Evolutionary conservation across 2,888 invertebrate genomes (phyloP), one percentile per base, ranked within the genome.

Genomic region (Drosophila maculinotata): DNA sequence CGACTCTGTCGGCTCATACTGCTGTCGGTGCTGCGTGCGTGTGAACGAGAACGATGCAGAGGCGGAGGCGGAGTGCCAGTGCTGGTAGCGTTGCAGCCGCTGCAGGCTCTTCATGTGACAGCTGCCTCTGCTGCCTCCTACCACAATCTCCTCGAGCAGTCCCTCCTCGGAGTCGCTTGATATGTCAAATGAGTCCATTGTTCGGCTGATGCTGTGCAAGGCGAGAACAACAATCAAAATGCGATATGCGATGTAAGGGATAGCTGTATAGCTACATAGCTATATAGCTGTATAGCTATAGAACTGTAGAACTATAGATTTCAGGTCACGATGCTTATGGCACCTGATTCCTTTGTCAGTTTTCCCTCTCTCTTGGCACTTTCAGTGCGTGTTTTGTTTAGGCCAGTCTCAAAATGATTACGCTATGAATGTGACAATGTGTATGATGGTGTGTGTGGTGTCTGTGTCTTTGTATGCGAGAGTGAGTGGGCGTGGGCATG

Each of bases 151-250:
- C 76, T 92, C 92, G 74, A 92, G 90, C 56, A 91, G 79, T 39
- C 90, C 91, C 78, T 90, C 90, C 70, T 91, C 91, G 48, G 91
- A 91, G 77, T 91, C 91, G 87, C 91, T 91, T 69, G 90, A 91
- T 84, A 91, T 89, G 82, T 91, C 91, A 78, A 91, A 91, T 83
- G 91, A 91, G 85, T 91, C 91, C 89, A 90, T 90, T 87, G 90
- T 90, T 75, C 91, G 90, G 77, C 88, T 91, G 72, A 87, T 80
- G 78, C 90, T 90, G 62, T 64, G 58, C 60, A 49, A 57, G 59
- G 56, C 69, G 69, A 73, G 53, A 73, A 73, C 8, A 59, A 74
- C 65, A 74, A 73, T 57, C 69, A 64, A 35, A 57, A 48, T 45
- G 44, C 33, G 15, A 48, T 49, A 52, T 41, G 39, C 12, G 23